Evolutionary conservation across 1,140 invertebrate species (phyloP).

Genomic region (Drosophila mojavensis): DNA sequence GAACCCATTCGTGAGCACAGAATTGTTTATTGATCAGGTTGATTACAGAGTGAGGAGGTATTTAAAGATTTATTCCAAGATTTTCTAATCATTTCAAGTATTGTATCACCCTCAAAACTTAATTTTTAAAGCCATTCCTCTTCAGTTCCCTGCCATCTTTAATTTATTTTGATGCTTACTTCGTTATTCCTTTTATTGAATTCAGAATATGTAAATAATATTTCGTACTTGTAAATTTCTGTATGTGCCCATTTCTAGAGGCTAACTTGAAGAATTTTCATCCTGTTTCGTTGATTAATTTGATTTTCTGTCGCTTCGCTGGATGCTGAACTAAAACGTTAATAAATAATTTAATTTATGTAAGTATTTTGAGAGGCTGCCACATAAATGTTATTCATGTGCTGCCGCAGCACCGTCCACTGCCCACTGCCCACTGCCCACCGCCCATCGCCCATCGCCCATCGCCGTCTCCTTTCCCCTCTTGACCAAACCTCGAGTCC

Average conservation of each 20-base stretch:
- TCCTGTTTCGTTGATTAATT: slow-evolving; percentile 27
- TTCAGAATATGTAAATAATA: no score
- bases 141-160: no score
- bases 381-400: slow-evolving; percentile 71
- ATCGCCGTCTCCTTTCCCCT: background rate
- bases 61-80: no score
- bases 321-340: slow-evolving; percentile 36
- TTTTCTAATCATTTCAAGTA: no score
- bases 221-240: no score
- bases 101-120: no score
- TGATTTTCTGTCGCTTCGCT: slow-evolving; percentile 23
- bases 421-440: background rate
- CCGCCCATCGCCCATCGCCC: background rate
- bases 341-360: slow-evolving; percentile 69
- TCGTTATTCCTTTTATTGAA: no score
- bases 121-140: no score
- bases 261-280: background rate
- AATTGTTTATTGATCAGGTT: no score
- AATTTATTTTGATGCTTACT: no score
- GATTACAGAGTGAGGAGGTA: no score
- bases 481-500: background rate
- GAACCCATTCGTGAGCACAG: no score
- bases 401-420: slow-evolving; percentile 1
- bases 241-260: background rate
- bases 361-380: background rate